Conservation (phyloP, 2,888 invertebrate species). For the Augochlorella aurata region DNA sequence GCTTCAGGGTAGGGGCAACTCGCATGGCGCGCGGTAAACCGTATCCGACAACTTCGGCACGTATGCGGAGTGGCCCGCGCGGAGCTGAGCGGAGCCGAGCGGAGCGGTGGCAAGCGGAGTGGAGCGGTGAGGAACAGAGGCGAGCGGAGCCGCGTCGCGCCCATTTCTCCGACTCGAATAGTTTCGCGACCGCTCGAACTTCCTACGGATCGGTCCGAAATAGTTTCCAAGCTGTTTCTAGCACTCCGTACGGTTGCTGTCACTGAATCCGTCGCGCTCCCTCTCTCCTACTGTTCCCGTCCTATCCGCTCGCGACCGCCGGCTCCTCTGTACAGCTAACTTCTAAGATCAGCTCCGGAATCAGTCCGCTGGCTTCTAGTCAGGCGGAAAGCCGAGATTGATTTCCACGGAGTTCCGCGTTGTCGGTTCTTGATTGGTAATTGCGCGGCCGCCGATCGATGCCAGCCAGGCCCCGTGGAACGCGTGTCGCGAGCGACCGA, state of each 20-base stretch:
- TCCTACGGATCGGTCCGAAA: constrained; percentile 64
- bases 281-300: too few species aligned
- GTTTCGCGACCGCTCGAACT: constrained; percentile 66
- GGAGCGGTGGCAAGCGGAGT: too few species aligned
- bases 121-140: too few species aligned
- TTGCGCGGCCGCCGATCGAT: constrained; percentile 44
- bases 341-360: constrained; percentile 55
- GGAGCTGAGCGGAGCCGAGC: too few species aligned
- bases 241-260: constrained; percentile 52
- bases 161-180: constrained; percentile 67
- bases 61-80: constrained; percentile 54
- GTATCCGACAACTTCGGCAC: constrained; percentile 65
- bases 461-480: neutral
- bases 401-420: constrained; percentile 50
- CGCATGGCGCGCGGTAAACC: constrained; percentile 68
- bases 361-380: constrained; percentile 28
- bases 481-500: neutral
- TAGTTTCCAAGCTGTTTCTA: constrained; percentile 70
- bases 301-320: neutral
- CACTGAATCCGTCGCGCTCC: neutral
- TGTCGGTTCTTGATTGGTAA: constrained; percentile 58
- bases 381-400: constrained; percentile 58
- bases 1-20: constrained; percentile 55
- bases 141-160: constrained; percentile 5
- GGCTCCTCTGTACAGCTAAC: constrained; percentile 15